Base-by-base conservation (phyloP, 64 coral and sea anemone genomes). In the Montipora efflorescens region DNA sequence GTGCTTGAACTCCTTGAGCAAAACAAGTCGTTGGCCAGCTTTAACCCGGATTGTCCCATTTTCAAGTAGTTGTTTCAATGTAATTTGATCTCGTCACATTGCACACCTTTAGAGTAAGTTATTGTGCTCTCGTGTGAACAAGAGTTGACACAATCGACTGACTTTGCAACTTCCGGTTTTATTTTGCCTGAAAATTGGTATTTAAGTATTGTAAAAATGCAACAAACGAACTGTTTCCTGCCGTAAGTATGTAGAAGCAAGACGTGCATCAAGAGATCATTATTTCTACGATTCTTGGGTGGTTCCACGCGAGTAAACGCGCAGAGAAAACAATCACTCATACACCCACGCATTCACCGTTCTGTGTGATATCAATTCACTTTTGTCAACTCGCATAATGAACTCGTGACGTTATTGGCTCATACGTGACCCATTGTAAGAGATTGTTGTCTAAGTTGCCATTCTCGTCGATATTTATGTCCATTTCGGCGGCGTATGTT, bases 341-440 rank as follows among this genome's bases (percentile, higher is more conserved):
- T 22, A 86, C 68, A 18, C 62, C 45, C 64, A n/a, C 82, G 82
- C 59, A 8, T 71, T 50, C 21, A 10, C 11, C 11, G 11, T 52
- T 22, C 64, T 25, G 59, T 72, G 82, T 86, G 7, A 71, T 47
- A 11, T 51, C 82, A 86, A 71, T 71, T 73, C 66, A 86, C 82
- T 86, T 64, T 64, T 86, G 82, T 86, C 66, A 86, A 25, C 44
- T 86, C 14, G 18, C 48, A 86, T n/a, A 22, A 72, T 70, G 12
- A 72, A 69, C 82, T 84, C 47, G 62, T 46, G 43, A 71, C 68
- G 46, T 86, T 62, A 86, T 86, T 86, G 82, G 82, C 82, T 71
- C 22, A 50, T n/a, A 18, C 8, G 8, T 86, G 46, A 72, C 18
- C 62, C 47, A 43, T 70, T 86, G 66, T 70, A 16, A 18, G 16